phyloP scores from a whole-genome alignment of 2,888 invertebrate species.

The Tanypteryx hageni region DNA sequence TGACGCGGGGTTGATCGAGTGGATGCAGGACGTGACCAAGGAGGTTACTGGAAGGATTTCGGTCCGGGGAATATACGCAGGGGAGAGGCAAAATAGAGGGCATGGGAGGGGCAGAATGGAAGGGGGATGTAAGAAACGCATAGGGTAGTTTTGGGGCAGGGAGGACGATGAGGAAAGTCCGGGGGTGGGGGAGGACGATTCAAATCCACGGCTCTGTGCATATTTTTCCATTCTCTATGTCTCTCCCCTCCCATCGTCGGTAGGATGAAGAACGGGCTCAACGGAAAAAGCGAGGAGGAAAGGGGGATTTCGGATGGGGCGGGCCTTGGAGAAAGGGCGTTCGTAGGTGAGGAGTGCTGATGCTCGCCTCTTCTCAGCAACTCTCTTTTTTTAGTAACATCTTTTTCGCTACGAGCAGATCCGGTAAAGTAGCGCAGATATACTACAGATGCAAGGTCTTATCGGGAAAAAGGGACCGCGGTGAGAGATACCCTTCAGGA shows the following conservation, averaged over 20 bases:
- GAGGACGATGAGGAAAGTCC: background rate
- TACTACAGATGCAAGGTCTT: background rate
- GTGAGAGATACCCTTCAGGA: background rate
- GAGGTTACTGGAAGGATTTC: slow-evolving; percentile 52
- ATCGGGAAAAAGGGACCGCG: background rate
- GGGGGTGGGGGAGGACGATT: background rate
- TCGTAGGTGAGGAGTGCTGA: background rate
- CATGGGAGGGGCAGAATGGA: background rate
- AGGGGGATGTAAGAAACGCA: background rate
- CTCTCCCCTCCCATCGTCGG: background rate
- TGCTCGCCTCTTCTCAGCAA: background rate
- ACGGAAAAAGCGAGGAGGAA: background rate
- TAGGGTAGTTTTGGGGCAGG: background rate
- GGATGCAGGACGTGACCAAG: slow-evolving; percentile 61
- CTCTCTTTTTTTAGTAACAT: background rate
- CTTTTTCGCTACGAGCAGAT: background rate
- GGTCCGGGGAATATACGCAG: background rate
- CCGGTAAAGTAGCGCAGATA: background rate
- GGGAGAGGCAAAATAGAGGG: background rate
- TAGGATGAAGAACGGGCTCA: background rate
- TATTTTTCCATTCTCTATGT: background rate
- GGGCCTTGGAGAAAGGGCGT: background rate
- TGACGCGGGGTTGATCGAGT: slow-evolving; percentile 60
- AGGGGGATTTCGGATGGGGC: background rate
- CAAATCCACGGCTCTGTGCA: background rate